Percentiles rank a stretch among this genome's conserved stretches.
phyloP scores from a whole-genome alignment of 2,113 vertebrate genomes.

The Amphiprion ocellaris region DNA sequence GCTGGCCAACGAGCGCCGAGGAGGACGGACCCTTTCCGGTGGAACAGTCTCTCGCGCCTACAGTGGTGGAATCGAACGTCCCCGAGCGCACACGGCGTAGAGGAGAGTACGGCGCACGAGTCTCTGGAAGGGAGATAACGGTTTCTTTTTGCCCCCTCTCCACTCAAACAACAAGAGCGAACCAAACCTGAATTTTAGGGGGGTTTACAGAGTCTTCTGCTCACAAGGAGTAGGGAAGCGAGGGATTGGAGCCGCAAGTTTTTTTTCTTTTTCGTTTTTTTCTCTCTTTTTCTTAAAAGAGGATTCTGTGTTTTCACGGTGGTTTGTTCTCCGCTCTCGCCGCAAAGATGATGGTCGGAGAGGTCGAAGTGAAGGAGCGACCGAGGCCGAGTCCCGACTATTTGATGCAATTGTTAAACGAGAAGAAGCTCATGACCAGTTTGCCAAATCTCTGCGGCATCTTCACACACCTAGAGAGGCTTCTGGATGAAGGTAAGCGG shows the following conservation, averaged over 20 bases:
- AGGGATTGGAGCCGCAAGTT: constrained; percentile 82
- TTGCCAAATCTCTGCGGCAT: constrained; percentile 89
- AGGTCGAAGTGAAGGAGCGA: constrained; percentile 90
- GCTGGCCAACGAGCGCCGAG: constrained; percentile 72
- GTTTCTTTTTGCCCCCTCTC: constrained; percentile 68
- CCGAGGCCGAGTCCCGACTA: constrained; percentile 91
- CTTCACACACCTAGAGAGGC: constrained; percentile 89
- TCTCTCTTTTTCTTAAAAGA: constrained; percentile 59
- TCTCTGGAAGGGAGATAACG: constrained; percentile 80
- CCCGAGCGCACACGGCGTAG: constrained; percentile 78
- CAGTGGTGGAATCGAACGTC: constrained; percentile 82
- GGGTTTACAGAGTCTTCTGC: constrained; percentile 70
- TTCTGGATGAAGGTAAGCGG: constrained; percentile 87
- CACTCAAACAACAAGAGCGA: constrained; percentile 69
- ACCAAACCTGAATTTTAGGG: constrained; percentile 60
- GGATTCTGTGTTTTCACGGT: constrained; percentile 80
- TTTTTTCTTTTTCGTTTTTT: constrained; percentile 72
- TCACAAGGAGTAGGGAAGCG: constrained; percentile 77
- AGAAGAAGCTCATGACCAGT: constrained; percentile 90
- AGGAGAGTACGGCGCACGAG: constrained; percentile 78
- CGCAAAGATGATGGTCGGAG: constrained; percentile 90
- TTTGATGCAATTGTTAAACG: constrained; percentile 89
- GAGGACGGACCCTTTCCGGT: constrained; percentile 68
- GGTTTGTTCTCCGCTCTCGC: constrained; percentile 77
- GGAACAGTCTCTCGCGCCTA: constrained; percentile 75